These are phyloP conservation scores for Hemistola chrysoprasaria DNA, from an alignment of 2,888 invertebrate genomes.

Conservation along the genomic window DNA sequence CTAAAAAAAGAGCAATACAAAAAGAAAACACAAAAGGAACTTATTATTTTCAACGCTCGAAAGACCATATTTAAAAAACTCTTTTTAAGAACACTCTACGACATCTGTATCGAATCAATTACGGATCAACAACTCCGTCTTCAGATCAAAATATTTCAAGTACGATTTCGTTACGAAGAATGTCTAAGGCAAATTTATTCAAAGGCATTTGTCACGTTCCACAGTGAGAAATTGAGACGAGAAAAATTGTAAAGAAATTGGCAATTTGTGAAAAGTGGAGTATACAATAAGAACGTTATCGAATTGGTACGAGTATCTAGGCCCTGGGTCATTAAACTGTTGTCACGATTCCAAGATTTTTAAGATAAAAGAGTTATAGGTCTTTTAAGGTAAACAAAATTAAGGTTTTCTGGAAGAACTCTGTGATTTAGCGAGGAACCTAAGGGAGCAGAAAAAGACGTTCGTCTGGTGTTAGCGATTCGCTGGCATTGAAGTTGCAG, in stretches of 20 bases:
- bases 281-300: slow-evolving; percentile 12
- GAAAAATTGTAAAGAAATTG: slow-evolving; percentile 38
- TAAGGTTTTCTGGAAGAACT: too few relatives aligned
- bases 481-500: too few relatives aligned
- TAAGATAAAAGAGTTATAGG: too few relatives aligned
- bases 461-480: too few relatives aligned
- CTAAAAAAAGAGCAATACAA: neutral
- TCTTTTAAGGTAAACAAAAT: too few relatives aligned
- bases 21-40: neutral
- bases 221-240: slow-evolving; percentile 37
- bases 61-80: slow-evolving; percentile 24
- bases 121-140: slow-evolving; percentile 35
- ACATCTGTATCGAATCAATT: slow-evolving; percentile 42
- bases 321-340: too few relatives aligned
- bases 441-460: too few relatives aligned
- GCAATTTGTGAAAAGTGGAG: slow-evolving; percentile 33
- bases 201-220: slow-evolving; percentile 43
- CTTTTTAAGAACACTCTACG: slow-evolving; percentile 21
- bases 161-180: slow-evolving; percentile 26
- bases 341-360: too few relatives aligned
- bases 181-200: slow-evolving; percentile 41
- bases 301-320: slow-evolving; percentile 23
- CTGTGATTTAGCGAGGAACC: too few relatives aligned
- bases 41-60: slow-evolving; percentile 3
- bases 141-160: slow-evolving; percentile 35